These are phyloP conservation scores for Silurus glanis DNA, from an alignment of 2,113 vertebrate genomes.

Conservation along the genomic window DNA sequence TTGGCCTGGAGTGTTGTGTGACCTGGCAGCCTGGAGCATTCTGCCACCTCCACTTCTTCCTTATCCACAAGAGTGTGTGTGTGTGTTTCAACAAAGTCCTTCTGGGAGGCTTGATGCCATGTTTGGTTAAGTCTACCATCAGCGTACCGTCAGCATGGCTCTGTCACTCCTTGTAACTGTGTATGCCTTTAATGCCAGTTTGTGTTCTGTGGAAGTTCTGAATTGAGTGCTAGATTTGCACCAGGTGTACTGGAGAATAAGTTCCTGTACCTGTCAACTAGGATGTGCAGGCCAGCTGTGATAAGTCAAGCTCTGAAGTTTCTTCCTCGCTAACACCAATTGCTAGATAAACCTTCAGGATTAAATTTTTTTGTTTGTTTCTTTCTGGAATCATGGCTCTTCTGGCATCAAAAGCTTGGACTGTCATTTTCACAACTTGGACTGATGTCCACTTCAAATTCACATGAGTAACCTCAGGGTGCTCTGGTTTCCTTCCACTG, in stretches of 20 bases:
- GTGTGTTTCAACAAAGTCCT: conserved; percentile 36
- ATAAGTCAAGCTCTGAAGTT: conserved; percentile 17
- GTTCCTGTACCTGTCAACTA: conserved; percentile 67
- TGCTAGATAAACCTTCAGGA: conserved; percentile 31
- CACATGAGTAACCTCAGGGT: not conserved
- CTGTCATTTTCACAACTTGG: not conserved
- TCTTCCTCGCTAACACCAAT: conserved; percentile 31
- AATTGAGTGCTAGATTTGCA: conserved; percentile 60
- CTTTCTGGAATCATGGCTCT: not conserved
- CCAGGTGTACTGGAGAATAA: conserved; percentile 69
- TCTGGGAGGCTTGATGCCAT: conserved; percentile 42
- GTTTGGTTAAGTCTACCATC: conserved; percentile 38
- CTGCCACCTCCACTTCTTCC: conserved; percentile 64
- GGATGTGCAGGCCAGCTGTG: conserved; percentile 40
- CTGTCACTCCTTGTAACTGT: conserved; percentile 60
- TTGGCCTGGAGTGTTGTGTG: conserved; percentile 57
- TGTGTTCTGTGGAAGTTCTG: conserved; percentile 71
- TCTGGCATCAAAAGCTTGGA: not conserved
- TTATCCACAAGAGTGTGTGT: conserved; percentile 29
- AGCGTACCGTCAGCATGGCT: conserved; percentile 58
- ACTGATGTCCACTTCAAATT: not conserved
- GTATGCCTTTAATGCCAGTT: conserved; percentile 63
- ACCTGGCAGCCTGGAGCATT: conserved; percentile 66
- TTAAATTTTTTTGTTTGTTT: conserved; percentile 17
- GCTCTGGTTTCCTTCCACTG: too few species aligned